Evolutionary conservation across 2,113 vertebrate genomes (phyloP).

Genomic region (Syngnathus scovelli): DNA sequence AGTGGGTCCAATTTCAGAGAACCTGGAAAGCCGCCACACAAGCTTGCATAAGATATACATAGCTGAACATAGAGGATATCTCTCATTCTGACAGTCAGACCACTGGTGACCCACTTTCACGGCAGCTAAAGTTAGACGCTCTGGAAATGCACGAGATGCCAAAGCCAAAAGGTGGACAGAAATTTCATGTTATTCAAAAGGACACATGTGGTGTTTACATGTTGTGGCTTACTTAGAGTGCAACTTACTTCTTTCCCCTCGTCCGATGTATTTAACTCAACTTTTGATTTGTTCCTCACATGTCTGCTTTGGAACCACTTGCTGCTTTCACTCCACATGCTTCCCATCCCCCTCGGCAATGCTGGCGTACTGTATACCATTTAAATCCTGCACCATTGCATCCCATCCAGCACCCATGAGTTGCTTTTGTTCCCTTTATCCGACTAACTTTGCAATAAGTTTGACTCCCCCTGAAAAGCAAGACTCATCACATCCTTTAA

Average conservation of each 20-base stretch:
- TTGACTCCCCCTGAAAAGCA: not conserved
- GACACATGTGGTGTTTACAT: not conserved
- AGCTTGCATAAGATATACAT: not conserved
- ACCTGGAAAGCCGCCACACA: slow-evolving; percentile 24
- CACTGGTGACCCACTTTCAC: slow-evolving; percentile 39
- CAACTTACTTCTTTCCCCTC: not conserved
- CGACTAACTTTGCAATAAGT: not conserved
- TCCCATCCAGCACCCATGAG: not conserved
- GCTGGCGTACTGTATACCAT: not conserved
- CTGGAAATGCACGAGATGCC: slow-evolving; percentile 10
- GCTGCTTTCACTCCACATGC: slow-evolving; percentile 28
- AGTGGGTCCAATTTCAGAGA: slow-evolving; percentile 7
- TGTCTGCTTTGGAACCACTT: slow-evolving; percentile 19
- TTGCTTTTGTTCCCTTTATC: no score
- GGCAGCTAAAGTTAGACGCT: slow-evolving; percentile 42
- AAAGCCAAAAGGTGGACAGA: slow-evolving; percentile 21
- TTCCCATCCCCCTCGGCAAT: not conserved
- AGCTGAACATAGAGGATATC: slow-evolving; percentile 2
- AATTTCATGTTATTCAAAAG: not conserved
- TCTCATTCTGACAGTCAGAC: slow-evolving; percentile 14
- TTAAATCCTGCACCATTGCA: not conserved
- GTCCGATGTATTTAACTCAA: not conserved
- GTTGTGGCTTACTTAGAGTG: no score
- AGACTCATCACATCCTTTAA: no score
- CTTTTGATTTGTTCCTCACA: not conserved